These are phyloP conservation scores for Cercopithecus mitis DNA, from an alignment of 2,797 vertebrate genomes.

Conservation along the genomic window DNA sequence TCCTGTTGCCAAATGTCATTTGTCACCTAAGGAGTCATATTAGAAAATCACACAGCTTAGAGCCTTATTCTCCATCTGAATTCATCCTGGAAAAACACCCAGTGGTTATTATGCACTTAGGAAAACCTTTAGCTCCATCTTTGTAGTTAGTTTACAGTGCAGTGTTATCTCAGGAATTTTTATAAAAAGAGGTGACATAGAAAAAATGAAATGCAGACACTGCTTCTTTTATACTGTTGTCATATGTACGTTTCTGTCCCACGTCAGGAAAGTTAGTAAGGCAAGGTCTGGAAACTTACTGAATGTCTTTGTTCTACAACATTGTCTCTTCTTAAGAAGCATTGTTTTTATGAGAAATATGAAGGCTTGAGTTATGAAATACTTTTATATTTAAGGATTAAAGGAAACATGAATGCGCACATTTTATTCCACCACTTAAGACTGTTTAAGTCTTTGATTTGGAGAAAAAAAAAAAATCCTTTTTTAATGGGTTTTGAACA, in stretches of 20 bases:
- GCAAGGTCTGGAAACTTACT: not conserved
- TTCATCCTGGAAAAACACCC: not conserved
- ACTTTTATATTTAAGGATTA: not conserved
- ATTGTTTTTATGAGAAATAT: not conserved
- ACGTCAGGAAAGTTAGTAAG: not conserved
- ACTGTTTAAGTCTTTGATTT: not conserved
- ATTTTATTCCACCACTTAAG: not conserved
- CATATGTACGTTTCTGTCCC: not conserved
- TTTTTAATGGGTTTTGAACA: not conserved
- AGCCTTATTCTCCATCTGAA: not conserved
- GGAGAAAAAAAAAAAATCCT: not conserved
- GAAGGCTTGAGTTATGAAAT: not conserved
- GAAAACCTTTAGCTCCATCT: not conserved
- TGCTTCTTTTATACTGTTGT: not conserved
- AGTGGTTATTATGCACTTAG: not conserved
- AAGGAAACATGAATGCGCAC: not conserved
- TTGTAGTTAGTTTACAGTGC: not conserved
- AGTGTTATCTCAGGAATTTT: constrained; percentile 62
- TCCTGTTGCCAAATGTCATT: not conserved
- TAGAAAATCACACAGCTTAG: not conserved
- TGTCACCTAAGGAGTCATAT: not conserved
- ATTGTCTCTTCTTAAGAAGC: not conserved
- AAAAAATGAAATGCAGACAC: not conserved
- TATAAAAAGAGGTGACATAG: not conserved
- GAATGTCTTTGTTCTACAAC: not conserved